These are phyloP conservation scores for Tolypeutes matacus DNA, from an alignment of 2,797 vertebrate genomes.

Conservation along the genomic window DNA sequence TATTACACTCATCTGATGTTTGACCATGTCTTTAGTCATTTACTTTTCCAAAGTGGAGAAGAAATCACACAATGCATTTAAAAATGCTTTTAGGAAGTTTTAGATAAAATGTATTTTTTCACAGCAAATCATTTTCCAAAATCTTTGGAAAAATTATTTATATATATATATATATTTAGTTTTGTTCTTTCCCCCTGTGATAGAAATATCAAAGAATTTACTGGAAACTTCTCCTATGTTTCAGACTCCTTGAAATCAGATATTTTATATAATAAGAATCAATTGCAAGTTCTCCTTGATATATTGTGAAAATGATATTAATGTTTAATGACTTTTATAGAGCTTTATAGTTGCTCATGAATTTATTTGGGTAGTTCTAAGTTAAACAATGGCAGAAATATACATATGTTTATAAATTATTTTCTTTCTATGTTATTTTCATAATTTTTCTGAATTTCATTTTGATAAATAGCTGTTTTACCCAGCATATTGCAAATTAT, in stretches of 20 bases:
- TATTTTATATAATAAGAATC: not conserved
- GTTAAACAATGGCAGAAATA: not conserved
- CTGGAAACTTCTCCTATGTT: not conserved
- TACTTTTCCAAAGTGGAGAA: not conserved
- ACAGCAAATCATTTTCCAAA: not conserved
- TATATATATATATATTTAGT: not conserved
- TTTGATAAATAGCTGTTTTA: conserved; percentile 44
- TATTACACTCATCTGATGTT: not conserved
- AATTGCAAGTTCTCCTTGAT: not conserved
- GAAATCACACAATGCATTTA: not conserved
- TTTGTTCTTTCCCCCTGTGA: not conserved
- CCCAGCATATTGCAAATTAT: not conserved
- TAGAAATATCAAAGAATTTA: conserved; percentile 2
- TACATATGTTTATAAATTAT: conserved; percentile 28
- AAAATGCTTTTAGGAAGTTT: not conserved
- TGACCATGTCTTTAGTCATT: not conserved
- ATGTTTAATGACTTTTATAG: conserved; percentile 46
- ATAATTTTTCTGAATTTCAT: conserved; percentile 60
- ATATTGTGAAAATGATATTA: conserved; percentile 17
- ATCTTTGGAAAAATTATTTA: not conserved
- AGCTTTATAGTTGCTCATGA: not conserved
- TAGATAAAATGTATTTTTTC: not conserved
- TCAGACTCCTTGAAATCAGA: not conserved
- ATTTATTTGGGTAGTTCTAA: conserved; percentile 37
- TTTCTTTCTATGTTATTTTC: conserved; percentile 10